Conservation (phyloP, 1,140 invertebrate species). For the Bradysia coprophila region DNA sequence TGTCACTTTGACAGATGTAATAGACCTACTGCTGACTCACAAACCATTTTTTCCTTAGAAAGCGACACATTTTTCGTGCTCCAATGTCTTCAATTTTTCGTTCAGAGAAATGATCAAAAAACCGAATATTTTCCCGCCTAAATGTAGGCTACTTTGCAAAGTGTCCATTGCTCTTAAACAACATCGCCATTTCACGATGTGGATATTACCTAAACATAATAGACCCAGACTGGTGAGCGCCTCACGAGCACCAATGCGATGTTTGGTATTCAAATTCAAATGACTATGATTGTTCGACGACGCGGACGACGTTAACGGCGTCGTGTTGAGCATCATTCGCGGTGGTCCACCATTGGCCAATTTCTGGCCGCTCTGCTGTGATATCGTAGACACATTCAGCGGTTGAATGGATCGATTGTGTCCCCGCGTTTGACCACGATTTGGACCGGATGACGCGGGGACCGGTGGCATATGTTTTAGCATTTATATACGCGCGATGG, state of each 20-base stretch:
- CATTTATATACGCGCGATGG: background rate
- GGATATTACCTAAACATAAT: constrained; percentile 40
- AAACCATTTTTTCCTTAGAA: no score
- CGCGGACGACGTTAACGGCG: constrained; percentile 2
- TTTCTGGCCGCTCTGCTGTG: constrained; percentile 7
- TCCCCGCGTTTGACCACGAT: background rate
- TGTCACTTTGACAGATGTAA: no score
- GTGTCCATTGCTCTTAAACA: no score
- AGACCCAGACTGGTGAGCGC: constrained; percentile 70
- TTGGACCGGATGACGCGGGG: background rate
- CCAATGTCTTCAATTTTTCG: no score
- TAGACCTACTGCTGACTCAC: no score
- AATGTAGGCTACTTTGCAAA: no score
- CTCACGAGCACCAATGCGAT: constrained; percentile 29
- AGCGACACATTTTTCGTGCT: no score
- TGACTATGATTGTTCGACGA: background rate
- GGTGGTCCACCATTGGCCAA: constrained; percentile 12
- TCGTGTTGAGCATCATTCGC: constrained; percentile 14
- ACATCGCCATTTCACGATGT: no score
- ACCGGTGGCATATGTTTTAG: background rate
- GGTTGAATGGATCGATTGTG: constrained; percentile 23
- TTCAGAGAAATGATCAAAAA: no score
- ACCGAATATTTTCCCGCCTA: no score
- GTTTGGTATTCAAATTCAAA: constrained; percentile 8
- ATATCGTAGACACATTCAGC: constrained; percentile 48